A percentile compares a stretch with the other conserved stretches of the same genome.
Evolutionary conservation across 2,888 invertebrate genomes (phyloP).

Genomic region (Campoplex nolae): DNA sequence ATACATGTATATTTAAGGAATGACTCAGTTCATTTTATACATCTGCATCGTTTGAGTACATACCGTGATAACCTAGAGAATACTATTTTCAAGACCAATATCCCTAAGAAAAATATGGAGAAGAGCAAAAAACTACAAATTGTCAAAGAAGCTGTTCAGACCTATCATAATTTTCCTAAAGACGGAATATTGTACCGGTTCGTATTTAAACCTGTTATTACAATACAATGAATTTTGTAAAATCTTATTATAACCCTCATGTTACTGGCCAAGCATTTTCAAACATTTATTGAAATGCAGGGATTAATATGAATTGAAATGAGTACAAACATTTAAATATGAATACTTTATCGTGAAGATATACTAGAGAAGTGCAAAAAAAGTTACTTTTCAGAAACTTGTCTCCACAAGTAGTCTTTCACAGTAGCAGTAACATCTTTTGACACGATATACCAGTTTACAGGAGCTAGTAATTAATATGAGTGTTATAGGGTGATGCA

Average conservation of each 20-base stretch:
- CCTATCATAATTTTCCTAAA: conserved; percentile 94
- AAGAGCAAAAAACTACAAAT: conserved; percentile 86
- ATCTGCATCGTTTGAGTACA: not conserved
- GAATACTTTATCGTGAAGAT: too few species aligned
- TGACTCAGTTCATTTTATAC: not conserved
- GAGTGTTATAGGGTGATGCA: too few species aligned
- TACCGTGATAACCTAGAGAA: not conserved
- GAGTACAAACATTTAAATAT: too few species aligned
- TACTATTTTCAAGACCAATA: not conserved
- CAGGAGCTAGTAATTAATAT: too few species aligned
- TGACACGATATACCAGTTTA: too few species aligned
- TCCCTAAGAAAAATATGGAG: conserved; percentile 74
- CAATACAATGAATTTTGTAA: conserved; percentile 7
- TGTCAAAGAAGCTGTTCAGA: conserved; percentile 88
- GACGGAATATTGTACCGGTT: conserved; percentile 94
- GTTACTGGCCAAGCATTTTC: not conserved
- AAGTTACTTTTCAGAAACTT: too few species aligned
- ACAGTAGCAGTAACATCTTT: too few species aligned
- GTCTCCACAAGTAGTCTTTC: too few species aligned
- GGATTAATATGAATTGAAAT: not conserved
- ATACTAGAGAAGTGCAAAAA: too few species aligned
- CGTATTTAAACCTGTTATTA: conserved; percentile 75
- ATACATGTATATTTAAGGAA: not conserved
- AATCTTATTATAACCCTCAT: not conserved
- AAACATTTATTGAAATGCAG: not conserved